Base-by-base conservation (phyloP, 2,797 vertebrate species). In the Notolabrus celidotus region DNA sequence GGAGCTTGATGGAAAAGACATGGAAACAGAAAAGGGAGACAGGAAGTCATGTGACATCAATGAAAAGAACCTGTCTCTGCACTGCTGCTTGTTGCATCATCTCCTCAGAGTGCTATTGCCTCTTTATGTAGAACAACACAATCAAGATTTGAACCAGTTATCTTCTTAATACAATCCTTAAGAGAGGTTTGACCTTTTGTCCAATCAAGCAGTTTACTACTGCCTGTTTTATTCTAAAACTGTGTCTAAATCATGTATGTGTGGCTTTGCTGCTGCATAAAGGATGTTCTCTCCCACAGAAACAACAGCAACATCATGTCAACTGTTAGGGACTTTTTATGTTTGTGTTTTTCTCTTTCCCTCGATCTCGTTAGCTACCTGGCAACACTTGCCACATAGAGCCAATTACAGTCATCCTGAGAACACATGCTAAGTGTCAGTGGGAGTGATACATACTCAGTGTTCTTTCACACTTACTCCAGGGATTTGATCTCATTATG, bases 271-370 rank as follows among this genome's bases (percentile, higher is more conserved):
- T 36, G 43, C 56, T 3, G 66, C 17, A 71, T 34, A 36, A 55
- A 72, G 66, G 10, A 49, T 22, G 23, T 23, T 31, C 47, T 53
- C 5, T 20, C 52, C 22, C 5, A 51, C 2, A 39, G 17, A 25
- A 39, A 67, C 42, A n/a, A 57, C 50, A 63, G 27, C 85, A 83
- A 84, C 63, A 74, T 5, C 74, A 59, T 74, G 77, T 86, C 77
- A 85, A 51, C 29, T 64, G 56, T 58, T 61, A 62, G 50, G 14
- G 39, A 16, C 43, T 53, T 58, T 42, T 22, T 77, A 34, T 1
- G 47, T 41, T 47, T 67, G 34, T 16, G 10, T 50, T 49, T 52
- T 45, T 36, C 10, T 22, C 46, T 34, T 43, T 51, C 29, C 16
- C 38, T 2, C 62, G 12, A 34, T 64, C 61, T 19, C n/a, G 42